Evolutionary conservation across 1,140 invertebrate genomes (phyloP).

Genomic region (Lordiphosa clarofinis): DNA sequence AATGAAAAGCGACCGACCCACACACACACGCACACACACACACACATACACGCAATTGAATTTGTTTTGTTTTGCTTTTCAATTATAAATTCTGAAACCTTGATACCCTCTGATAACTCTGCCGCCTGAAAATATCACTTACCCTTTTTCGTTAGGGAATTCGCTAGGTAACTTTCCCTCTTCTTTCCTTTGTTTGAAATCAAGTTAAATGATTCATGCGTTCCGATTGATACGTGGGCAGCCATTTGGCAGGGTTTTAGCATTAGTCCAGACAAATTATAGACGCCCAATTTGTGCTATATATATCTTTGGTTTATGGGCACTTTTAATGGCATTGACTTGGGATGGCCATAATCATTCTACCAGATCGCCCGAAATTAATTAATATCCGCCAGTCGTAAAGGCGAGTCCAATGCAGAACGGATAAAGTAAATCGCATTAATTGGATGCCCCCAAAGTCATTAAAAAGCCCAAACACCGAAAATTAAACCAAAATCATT

Average conservation of each 20-base stretch:
- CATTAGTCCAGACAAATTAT: slow-evolving; percentile 40
- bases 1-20: slow-evolving; percentile 50
- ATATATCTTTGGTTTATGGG: slow-evolving; percentile 38
- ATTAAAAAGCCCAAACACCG: slow-evolving; percentile 32
- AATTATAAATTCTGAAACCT: not conserved
- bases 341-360: slow-evolving; percentile 6
- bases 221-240: slow-evolving; percentile 1
- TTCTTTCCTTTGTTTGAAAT: too few species aligned
- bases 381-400: slow-evolving; percentile 57
- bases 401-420: slow-evolving; percentile 46
- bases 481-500: slow-evolving; percentile 45
- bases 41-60: too few species aligned
- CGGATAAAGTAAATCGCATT: slow-evolving; percentile 56
- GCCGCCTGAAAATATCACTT: too few species aligned
- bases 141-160: too few species aligned
- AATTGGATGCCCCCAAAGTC: slow-evolving; percentile 36
- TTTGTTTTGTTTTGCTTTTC: slow-evolving; percentile 10
- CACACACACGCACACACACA: slow-evolving; percentile 16
- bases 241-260: too few species aligned
- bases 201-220: slow-evolving; percentile 61
- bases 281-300: slow-evolving; percentile 16
- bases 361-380: slow-evolving; percentile 16
- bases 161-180: too few species aligned
- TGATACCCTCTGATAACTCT: too few species aligned
- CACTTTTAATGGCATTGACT: slow-evolving; percentile 43